Evolutionary conservation across 2,888 invertebrate species (phyloP).

Genomic region (Leucozona laternaria): DNA sequence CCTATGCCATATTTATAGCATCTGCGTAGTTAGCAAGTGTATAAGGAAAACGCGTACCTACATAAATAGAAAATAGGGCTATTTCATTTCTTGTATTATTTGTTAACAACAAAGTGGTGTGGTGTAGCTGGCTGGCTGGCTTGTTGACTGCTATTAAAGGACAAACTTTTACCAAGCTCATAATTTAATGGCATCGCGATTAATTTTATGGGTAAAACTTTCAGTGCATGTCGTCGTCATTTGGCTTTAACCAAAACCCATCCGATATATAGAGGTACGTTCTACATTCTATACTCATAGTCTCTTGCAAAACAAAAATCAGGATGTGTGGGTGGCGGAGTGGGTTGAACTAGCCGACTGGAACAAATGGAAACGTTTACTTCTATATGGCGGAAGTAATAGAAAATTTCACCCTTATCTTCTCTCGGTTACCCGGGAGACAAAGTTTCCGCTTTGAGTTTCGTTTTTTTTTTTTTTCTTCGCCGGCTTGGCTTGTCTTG

Average conservation of each 20-base stretch:
- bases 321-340: slow-evolving; percentile 4
- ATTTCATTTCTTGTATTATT: slow-evolving; percentile 56
- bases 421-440: slow-evolving; percentile 45
- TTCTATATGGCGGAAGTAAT: slow-evolving; percentile 62
- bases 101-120: slow-evolving; percentile 31
- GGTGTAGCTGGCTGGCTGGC: background rate
- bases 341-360: slow-evolving; percentile 10
- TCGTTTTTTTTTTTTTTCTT: background rate
- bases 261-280: background rate
- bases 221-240: slow-evolving; percentile 71
- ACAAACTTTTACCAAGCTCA: slow-evolving; percentile 71
- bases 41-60: background rate
- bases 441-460: slow-evolving; percentile 55
- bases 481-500: no score
- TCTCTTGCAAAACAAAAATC: slow-evolving; percentile 8
- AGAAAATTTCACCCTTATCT: slow-evolving; percentile 50
- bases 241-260: slow-evolving; percentile 41
- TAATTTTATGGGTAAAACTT: slow-evolving; percentile 71
- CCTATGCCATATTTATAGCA: slow-evolving; percentile 21
- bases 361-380: slow-evolving; percentile 63
- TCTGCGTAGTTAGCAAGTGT: slow-evolving; percentile 10
- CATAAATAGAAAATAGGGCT: slow-evolving; percentile 27
- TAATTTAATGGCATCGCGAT: slow-evolving; percentile 73
- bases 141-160: slow-evolving; percentile 26
- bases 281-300: slow-evolving; percentile 9